Base-by-base conservation (phyloP, 2,797 vertebrate genomes). In the Sparus aurata region DNA sequence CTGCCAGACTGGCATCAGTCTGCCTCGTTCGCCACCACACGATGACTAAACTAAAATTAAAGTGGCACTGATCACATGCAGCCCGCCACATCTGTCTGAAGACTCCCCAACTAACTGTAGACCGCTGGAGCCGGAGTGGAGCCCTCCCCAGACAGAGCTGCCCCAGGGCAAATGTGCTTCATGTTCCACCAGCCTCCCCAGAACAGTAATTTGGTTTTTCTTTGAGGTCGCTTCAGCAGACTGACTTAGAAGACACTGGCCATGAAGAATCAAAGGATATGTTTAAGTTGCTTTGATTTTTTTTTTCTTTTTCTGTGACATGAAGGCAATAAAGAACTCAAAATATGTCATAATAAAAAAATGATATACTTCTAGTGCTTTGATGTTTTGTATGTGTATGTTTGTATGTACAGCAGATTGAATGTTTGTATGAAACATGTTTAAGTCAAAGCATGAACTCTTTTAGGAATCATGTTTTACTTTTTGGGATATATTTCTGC, bases 91-190 rank as follows among this genome's bases (percentile, higher is more conserved):
- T 86, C 83, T 85, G 82, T 90, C 72, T 87, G 87, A 84, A 79
- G 84, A 84, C 85, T 88, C 82, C 83, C 71, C 61, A 22, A 43
- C 85, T 77, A 73, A 78, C 75, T 69, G 73, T 66, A 90, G 88
- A 93, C 91, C 86, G 46, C 90, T 89, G 90, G 91, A 93, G 93
- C 89, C 92, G 57, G 80, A 88, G 85, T 10, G 53, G 65, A 90
- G 80, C 82, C 81, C 84, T 86, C 85, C 73, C 73, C 80, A 90
- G 87, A 92, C 86, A 82, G 79, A 86, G 60, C 69, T 77, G 86
- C 85, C 90, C 83, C 1, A n/a, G 78, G 89, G 86, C 79, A 67
- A 84, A 69, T 67, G 60, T 30, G 75, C 79, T 87, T 83, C 79
- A 85, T 90, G 85, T 83, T 87, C 86, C 85, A 83, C 84, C 73